phyloP scores from a whole-genome alignment of 2,888 invertebrate species.

The Dolomedes plantarius region DNA sequence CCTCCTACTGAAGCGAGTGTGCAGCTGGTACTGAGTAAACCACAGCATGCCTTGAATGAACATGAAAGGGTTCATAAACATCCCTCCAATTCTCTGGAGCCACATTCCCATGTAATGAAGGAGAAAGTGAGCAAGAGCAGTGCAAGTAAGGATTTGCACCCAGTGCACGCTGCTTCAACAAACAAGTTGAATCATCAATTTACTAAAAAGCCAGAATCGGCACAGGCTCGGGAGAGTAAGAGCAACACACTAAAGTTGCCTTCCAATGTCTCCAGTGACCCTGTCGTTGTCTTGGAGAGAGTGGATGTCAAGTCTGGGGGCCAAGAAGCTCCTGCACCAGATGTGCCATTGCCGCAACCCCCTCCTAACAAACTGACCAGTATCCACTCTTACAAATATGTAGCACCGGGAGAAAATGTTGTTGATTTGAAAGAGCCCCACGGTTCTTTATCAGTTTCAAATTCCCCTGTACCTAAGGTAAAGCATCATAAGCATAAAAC shows the following conservation, averaged over 20 bases:
- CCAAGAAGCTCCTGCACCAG: neutral
- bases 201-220: neutral
- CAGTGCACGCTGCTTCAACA: neutral
- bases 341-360: neutral
- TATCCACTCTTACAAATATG: neutral
- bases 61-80: neutral
- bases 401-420: neutral
- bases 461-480: neutral
- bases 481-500: constrained; percentile 18
- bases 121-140: neutral
- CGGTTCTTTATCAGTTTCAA: neutral
- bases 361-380: neutral
- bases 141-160: neutral
- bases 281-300: constrained; percentile 20
- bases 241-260: neutral
- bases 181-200: constrained; percentile 14
- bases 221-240: neutral
- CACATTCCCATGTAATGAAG: neutral
- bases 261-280: neutral
- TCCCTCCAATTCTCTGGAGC: neutral
- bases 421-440: neutral
- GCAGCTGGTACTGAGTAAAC: neutral
- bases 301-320: neutral
- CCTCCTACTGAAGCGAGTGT: neutral
- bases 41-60: constrained; percentile 18